A percentile compares a stretch with the other conserved stretches of the same genome.
These are phyloP conservation scores for Chaetogeoica ovagalla DNA, from an alignment of 2,888 invertebrate genomes.

Conservation along the genomic window DNA sequence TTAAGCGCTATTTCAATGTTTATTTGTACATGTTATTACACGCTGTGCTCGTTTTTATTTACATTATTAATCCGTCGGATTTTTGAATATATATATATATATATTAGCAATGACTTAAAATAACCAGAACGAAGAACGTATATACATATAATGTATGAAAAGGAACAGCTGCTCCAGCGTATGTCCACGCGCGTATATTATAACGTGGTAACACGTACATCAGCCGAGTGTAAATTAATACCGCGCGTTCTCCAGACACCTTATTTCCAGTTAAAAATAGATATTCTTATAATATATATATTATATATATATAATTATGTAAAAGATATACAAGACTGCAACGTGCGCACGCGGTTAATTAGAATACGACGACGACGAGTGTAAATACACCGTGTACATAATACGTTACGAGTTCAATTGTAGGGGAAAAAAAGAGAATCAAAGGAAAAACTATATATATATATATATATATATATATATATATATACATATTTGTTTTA, in stretches of 20 bases:
- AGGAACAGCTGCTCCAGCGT: slow-evolving; percentile 9
- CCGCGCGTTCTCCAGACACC: slow-evolving; percentile 7
- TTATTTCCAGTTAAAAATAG: slow-evolving; percentile 20
- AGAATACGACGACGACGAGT: neutral
- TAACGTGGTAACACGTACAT: neutral
- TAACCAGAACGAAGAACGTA: neutral
- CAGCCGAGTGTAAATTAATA: neutral
- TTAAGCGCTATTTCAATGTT: no score
- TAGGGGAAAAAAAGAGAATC: neutral
- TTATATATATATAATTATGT: neutral
- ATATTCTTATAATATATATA: slow-evolving; percentile 4
- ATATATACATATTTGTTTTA: neutral
- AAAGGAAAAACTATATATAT: neutral
- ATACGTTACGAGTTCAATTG: slow-evolving; percentile 14
- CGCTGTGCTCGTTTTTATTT: no score
- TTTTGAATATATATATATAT: neutral
- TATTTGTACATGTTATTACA: no score
- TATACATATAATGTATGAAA: neutral
- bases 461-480: neutral
- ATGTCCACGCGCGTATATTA: neutral
- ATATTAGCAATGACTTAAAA: slow-evolving; percentile 16
- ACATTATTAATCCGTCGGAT: no score
- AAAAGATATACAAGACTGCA: neutral
- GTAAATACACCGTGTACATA: neutral
- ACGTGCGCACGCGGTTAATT: neutral